Evolutionary conservation across 2,113 vertebrate genomes (phyloP).

Genomic region (Elephas maximus): DNA sequence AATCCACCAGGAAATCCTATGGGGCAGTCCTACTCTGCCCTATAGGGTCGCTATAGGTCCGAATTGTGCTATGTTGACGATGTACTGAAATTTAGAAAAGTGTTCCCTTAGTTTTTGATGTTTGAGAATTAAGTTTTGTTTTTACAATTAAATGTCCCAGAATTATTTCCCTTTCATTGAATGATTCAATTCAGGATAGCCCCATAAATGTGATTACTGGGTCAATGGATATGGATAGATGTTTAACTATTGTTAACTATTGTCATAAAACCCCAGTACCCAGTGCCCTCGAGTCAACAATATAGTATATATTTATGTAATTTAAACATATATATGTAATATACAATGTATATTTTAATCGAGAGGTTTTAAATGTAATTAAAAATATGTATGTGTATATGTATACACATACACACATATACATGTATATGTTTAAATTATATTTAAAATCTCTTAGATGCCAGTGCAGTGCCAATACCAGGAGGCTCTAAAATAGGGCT

Average conservation of each 20-base stretch:
- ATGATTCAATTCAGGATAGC: not conserved
- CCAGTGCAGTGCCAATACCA: not conserved
- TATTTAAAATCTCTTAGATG: not conserved
- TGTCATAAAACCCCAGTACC: not conserved
- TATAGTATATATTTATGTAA: not conserved
- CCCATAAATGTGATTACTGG: not conserved
- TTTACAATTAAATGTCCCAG: slow-evolving; percentile 8
- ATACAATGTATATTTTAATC: not conserved
- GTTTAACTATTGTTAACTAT: not conserved
- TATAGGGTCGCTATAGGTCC: too few species aligned
- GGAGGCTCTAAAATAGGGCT: not conserved
- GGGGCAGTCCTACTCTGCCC: too few species aligned
- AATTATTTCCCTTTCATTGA: not conserved
- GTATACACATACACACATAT: not conserved
- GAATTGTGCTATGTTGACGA: too few species aligned
- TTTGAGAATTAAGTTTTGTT: slow-evolving; percentile 6
- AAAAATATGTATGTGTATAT: not conserved
- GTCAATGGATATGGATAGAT: not conserved
- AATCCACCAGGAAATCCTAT: too few species aligned
- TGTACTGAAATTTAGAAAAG: not conserved
- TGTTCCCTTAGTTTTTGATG: not conserved
- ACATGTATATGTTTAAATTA: not conserved
- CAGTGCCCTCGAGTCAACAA: too few species aligned
- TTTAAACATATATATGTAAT: not conserved
- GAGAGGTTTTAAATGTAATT: too few species aligned